A percentile compares a stretch with the other conserved stretches of the same genome.
These are phyloP conservation scores for Tetramorium bicarinatum DNA, from an alignment of 2,888 invertebrate species.

Conservation along the genomic window DNA sequence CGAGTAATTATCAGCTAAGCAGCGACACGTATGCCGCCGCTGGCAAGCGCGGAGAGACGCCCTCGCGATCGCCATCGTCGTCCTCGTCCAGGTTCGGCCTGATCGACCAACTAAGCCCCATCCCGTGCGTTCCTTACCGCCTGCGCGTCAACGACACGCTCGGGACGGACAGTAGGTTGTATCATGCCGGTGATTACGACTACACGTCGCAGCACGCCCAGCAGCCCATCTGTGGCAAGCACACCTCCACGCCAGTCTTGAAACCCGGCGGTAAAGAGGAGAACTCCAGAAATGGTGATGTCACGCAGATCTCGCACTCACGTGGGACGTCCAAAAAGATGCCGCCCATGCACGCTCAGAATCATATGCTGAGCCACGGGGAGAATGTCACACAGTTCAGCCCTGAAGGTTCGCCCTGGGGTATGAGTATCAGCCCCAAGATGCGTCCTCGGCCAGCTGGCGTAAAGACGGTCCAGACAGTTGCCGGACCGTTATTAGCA, in stretches of 20 bases:
- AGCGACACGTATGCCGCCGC: slow-evolving; percentile 67
- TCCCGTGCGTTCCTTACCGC: slow-evolving; percentile 60
- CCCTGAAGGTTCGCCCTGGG: slow-evolving; percentile 80
- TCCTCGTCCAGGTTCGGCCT: slow-evolving; percentile 57
- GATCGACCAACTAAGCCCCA: slow-evolving; percentile 76
- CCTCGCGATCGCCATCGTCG: slow-evolving; percentile 9
- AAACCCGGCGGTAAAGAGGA: slow-evolving; percentile 66
- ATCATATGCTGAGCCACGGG: slow-evolving; percentile 58
- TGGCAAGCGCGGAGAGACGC: slow-evolving; percentile 46
- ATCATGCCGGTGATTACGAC: slow-evolving; percentile 40
- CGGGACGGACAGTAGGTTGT: slow-evolving; percentile 51
- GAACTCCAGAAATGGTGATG: slow-evolving; percentile 71
- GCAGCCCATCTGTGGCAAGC: slow-evolving; percentile 56
- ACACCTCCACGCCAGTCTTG: slow-evolving; percentile 78
- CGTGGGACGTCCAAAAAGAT: slow-evolving; percentile 61
- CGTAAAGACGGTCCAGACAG: slow-evolving; percentile 82
- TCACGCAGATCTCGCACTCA: slow-evolving; percentile 48
- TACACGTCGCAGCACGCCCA: slow-evolving; percentile 40
- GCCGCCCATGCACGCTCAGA: slow-evolving; percentile 60
- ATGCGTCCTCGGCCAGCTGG: slow-evolving; percentile 76
- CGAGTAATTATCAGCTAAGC: slow-evolving; percentile 79
- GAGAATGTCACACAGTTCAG: slow-evolving; percentile 75
- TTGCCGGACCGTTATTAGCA: slow-evolving; percentile 86
- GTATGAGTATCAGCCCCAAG: slow-evolving; percentile 80
- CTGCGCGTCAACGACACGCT: neutral